Evolutionary conservation across 2,113 vertebrate species (phyloP).

Genomic region (Petroica traversi): DNA sequence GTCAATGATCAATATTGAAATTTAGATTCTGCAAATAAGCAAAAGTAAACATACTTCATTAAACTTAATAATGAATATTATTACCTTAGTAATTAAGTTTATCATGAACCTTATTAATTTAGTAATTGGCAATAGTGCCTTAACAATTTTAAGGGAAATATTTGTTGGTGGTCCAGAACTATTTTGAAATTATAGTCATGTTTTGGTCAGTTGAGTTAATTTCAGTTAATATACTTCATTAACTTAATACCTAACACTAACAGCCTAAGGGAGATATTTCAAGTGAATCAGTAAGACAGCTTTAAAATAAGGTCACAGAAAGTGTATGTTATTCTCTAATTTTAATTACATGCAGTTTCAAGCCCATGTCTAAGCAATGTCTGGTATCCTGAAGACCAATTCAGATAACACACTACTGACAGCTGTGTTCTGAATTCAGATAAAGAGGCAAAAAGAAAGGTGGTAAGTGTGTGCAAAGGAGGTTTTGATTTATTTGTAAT

Average conservation of each 20-base stretch:
- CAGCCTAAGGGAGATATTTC: not conserved
- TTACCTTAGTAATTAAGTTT: not conserved
- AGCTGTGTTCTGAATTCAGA: not conserved
- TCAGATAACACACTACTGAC: not conserved
- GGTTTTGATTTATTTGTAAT: not conserved
- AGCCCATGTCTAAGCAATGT: not conserved
- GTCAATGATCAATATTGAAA: not conserved
- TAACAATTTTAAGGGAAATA: not conserved
- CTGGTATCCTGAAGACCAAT: not conserved
- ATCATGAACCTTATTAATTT: not conserved
- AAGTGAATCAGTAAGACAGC: not conserved
- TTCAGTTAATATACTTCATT: slow-evolving; percentile 7
- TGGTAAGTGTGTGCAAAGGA: not conserved
- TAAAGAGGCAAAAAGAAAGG: not conserved
- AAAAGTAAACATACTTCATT: not conserved
- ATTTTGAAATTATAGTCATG: not conserved
- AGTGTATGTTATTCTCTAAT: not conserved
- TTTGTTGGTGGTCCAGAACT: not conserved
- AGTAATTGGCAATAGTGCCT: not conserved
- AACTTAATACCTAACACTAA: not conserved
- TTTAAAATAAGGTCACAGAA: not conserved
- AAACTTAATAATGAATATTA: not conserved
- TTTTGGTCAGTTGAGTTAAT: slow-evolving; percentile 30
- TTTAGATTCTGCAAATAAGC: not conserved
- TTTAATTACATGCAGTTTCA: not conserved